Conservation (phyloP, 2,113 vertebrate genomes). For the Takifugu flavidus region DNA sequence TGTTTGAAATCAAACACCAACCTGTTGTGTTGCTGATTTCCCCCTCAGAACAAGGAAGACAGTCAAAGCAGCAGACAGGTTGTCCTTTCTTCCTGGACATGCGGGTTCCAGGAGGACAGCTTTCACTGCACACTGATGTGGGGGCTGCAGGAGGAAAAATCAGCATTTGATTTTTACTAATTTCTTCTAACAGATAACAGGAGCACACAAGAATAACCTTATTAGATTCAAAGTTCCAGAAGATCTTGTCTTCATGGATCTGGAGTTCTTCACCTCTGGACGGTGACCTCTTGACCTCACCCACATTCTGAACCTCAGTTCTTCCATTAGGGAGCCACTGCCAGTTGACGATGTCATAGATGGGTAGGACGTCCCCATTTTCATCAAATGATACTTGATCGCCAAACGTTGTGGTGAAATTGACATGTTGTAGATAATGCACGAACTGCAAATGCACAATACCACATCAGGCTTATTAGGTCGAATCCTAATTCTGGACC, state of each 20-base stretch:
- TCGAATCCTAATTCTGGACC: no score
- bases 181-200: background rate
- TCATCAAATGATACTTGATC: constrained; percentile 67
- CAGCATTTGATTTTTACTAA: no score
- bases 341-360: constrained; percentile 72
- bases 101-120: constrained; percentile 66
- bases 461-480: background rate
- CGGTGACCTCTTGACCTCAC: constrained; percentile 47
- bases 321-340: constrained; percentile 40
- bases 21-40: no score
- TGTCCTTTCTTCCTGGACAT: constrained; percentile 62
- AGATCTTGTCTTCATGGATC: constrained; percentile 28
- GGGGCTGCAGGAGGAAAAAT: background rate
- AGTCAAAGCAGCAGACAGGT: no score
- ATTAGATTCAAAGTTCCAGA: constrained; percentile 19
- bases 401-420: constrained; percentile 66
- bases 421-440: constrained; percentile 63
- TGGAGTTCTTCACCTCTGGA: background rate
- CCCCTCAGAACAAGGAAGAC: no score
- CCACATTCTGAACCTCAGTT: constrained; percentile 48
- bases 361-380: constrained; percentile 65
- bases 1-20: no score
- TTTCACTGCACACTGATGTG: constrained; percentile 58
- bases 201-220: constrained; percentile 25
- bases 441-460: constrained; percentile 41